phyloP scores from a whole-genome alignment of 2,888 invertebrate genomes.

The Lepetodrilus schrolli region DNA sequence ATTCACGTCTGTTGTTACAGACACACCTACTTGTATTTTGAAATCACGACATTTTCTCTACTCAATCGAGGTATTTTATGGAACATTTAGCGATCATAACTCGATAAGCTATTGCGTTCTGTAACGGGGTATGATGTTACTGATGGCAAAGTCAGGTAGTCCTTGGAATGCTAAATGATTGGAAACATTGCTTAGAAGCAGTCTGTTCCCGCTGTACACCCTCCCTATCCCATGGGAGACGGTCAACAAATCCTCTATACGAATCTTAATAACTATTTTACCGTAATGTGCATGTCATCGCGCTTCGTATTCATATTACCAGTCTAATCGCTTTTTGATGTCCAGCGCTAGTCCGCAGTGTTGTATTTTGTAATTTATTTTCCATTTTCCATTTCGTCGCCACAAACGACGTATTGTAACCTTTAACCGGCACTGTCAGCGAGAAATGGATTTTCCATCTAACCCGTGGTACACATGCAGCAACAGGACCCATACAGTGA shows the following conservation, averaged over 20 bases:
- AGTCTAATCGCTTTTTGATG: conserved; percentile 18
- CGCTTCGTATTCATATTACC: not conserved
- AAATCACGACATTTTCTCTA: no score
- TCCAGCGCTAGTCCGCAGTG: not conserved
- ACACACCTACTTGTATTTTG: no score
- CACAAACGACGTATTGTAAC: conserved; percentile 12
- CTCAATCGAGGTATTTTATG: no score
- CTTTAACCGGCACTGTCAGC: conserved; percentile 12
- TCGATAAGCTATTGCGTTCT: no score
- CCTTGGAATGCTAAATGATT: not conserved
- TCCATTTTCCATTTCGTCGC: conserved; percentile 15
- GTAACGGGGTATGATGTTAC: no score
- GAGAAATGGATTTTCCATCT: conserved; percentile 21
- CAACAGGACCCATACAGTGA: not conserved
- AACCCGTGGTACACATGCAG: not conserved
- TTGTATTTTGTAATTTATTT: conserved; percentile 26
- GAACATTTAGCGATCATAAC: no score
- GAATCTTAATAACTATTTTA: conserved; percentile 5
- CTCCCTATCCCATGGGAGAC: not conserved
- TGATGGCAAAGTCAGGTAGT: no score
- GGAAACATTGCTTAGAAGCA: not conserved
- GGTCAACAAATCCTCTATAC: not conserved
- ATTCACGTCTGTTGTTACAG: no score
- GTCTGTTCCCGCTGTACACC: not conserved
- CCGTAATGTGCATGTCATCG: not conserved